These are phyloP conservation scores for Hydropsyche betteni DNA, from an alignment of 2,888 invertebrate genomes.

Conservation along the genomic window DNA sequence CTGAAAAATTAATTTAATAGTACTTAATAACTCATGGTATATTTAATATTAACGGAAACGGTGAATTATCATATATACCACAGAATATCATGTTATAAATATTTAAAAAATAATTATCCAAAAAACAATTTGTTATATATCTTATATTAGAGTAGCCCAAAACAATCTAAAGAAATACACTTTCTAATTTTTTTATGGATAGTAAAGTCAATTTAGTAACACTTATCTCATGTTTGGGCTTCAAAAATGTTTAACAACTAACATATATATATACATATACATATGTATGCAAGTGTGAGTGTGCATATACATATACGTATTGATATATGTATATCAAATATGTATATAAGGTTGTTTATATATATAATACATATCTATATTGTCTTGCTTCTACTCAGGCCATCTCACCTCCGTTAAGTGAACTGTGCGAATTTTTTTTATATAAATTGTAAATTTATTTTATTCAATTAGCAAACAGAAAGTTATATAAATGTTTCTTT, in stretches of 20 bases:
- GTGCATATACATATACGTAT: slow-evolving; percentile 36
- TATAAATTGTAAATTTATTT: slow-evolving; percentile 10
- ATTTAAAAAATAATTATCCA: slow-evolving; percentile 31
- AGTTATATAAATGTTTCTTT: neutral
- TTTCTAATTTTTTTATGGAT: slow-evolving; percentile 24
- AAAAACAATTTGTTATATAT: slow-evolving; percentile 14
- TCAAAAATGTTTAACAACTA: slow-evolving; percentile 10
- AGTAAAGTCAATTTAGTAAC: slow-evolving; percentile 26
- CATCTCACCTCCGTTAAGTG: slow-evolving; percentile 53
- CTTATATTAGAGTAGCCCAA: slow-evolving; percentile 25
- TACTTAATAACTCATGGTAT: neutral
- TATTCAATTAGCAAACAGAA: slow-evolving; percentile 13
- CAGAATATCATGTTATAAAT: slow-evolving; percentile 26
- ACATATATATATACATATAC: slow-evolving; percentile 20
- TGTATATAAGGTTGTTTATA: slow-evolving; percentile 38
- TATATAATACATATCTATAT: slow-evolving; percentile 58
- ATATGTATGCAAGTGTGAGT: slow-evolving; percentile 14
- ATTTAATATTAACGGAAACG: neutral
- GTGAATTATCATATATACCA: slow-evolving; percentile 11
- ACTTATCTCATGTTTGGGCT: slow-evolving; percentile 26
- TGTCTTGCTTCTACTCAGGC: slow-evolving; percentile 63
- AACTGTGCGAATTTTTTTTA: slow-evolving; percentile 46
- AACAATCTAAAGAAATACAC: slow-evolving; percentile 19
- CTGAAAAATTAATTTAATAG: neutral
- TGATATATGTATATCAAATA: slow-evolving; percentile 42